Evolutionary conservation across 2,113 vertebrate species (phyloP).

Genomic region (Lamprotornis superbus): DNA sequence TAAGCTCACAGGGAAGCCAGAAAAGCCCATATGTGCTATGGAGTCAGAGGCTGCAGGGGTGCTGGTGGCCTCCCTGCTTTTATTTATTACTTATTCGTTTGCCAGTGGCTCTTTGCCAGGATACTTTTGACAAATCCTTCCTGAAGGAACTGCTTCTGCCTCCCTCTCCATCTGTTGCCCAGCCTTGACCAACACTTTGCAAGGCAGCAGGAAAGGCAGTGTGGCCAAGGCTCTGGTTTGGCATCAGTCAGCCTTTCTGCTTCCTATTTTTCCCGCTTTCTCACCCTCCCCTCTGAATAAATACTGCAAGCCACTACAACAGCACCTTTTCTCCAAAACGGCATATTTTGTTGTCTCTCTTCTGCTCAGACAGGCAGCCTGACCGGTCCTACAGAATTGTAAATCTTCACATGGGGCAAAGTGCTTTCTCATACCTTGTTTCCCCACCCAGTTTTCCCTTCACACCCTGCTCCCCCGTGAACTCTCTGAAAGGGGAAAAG

Average conservation of each 20-base stretch:
- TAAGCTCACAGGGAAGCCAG: not conserved
- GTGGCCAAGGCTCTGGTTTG: not conserved
- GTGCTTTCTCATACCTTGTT: not conserved
- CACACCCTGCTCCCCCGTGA: not conserved
- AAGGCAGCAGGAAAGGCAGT: not conserved
- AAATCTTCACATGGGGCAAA: not conserved
- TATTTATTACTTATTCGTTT: slow-evolving; percentile 37
- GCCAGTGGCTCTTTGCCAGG: not conserved
- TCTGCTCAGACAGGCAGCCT: not conserved
- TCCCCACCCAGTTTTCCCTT: not conserved
- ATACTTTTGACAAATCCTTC: not conserved
- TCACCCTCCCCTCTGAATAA: not conserved
- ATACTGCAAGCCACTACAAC: not conserved
- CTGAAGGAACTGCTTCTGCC: not conserved
- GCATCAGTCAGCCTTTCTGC: not conserved
- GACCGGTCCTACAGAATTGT: not conserved
- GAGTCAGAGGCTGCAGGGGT: slow-evolving; percentile 3
- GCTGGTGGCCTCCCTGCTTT: not conserved
- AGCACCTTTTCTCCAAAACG: not conserved
- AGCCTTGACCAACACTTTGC: not conserved
- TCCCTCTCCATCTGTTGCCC: slow-evolving; percentile 16
- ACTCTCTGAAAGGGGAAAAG: not conserved
- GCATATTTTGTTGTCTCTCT: not conserved
- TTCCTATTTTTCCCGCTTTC: not conserved
- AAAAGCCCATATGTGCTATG: not conserved